phyloP scores from a whole-genome alignment of 2,797 vertebrate genomes.

The Anniella stebbinsi region DNA sequence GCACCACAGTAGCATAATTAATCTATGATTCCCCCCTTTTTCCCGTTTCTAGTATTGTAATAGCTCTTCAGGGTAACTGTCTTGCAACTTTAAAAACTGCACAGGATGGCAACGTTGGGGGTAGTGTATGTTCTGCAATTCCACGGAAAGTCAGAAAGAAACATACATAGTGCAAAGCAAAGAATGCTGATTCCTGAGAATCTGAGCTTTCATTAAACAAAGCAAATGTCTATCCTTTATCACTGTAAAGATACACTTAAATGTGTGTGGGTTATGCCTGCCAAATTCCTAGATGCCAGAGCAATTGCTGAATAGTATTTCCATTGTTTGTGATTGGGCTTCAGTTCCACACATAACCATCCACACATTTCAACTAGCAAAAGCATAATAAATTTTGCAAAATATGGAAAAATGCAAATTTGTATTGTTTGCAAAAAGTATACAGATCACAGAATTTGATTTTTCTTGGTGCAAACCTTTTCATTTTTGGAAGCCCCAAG shows the following conservation, averaged over 20 bases:
- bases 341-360: neutral
- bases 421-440: neutral
- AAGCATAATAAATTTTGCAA: neutral
- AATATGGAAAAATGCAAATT: neutral
- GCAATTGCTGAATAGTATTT: neutral
- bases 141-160: neutral
- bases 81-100: neutral
- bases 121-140: neutral
- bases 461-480: neutral
- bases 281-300: neutral
- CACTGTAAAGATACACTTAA: neutral
- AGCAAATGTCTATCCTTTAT: neutral
- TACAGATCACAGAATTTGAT: neutral
- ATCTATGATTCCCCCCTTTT: neutral
- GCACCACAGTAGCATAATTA: neutral
- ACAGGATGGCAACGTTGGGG: neutral
- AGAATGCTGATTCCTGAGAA: neutral
- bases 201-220: conserved; percentile 10
- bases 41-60: neutral
- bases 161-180: neutral
- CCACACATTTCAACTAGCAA: neutral
- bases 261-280: neutral
- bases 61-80: neutral
- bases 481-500: neutral
- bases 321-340: neutral